These are phyloP conservation scores for Chrysolina oricalcia DNA, from an alignment of 2,888 invertebrate genomes.

Conservation along the genomic window DNA sequence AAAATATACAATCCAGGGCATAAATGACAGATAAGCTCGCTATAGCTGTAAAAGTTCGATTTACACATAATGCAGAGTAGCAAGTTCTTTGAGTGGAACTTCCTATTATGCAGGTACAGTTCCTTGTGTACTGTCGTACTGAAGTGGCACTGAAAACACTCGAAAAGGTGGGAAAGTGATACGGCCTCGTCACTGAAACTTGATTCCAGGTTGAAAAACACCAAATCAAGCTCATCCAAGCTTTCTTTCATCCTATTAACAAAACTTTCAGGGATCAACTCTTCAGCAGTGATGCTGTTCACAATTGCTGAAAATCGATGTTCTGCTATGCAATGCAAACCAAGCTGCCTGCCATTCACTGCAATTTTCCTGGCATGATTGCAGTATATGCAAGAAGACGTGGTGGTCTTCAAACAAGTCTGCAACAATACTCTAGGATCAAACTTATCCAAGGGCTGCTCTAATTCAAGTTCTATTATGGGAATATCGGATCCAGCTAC, in stretches of 20 bases:
- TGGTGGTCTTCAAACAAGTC: conserved; percentile 82
- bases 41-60: conserved; percentile 89
- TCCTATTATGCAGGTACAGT: conserved; percentile 88
- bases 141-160: conserved; percentile 90
- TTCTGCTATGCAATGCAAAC: conserved; percentile 84
- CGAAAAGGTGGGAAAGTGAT: conserved; percentile 82
- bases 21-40: conserved; percentile 89
- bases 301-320: conserved; percentile 88
- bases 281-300: conserved; percentile 85
- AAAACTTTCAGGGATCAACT: conserved; percentile 82
- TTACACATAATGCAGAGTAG: conserved; percentile 91
- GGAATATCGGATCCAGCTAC: conserved; percentile 80
- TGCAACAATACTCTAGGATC: conserved; percentile 82
- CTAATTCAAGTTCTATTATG: conserved; percentile 81
- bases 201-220: conserved; percentile 84
- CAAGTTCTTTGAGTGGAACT: conserved; percentile 89
- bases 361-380: conserved; percentile 90
- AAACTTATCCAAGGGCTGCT: conserved; percentile 84
- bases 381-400: conserved; percentile 85
- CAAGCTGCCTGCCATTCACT: conserved; percentile 87
- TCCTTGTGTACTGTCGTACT: conserved; percentile 87
- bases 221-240: conserved; percentile 76
- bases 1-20: conserved; percentile 85
- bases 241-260: conserved; percentile 78
- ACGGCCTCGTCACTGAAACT: conserved; percentile 75